These are phyloP conservation scores for Pampusana beccarii DNA, from an alignment of 2,113 vertebrate genomes.

Conservation along the genomic window DNA sequence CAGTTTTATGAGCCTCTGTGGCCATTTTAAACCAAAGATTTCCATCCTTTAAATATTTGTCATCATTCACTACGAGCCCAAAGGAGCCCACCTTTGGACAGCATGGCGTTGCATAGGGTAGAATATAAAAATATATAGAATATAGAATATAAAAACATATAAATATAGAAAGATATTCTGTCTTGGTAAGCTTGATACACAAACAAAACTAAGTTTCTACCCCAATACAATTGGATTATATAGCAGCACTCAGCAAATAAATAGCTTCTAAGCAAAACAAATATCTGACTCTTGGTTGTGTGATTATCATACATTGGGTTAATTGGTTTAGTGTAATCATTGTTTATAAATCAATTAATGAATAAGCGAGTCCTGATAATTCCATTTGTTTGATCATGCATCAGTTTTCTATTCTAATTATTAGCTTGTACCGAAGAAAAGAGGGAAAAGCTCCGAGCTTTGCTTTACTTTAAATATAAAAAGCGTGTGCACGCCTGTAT, in stretches of 20 bases:
- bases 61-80: not conserved
- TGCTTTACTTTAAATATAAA: not conserved
- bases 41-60: not conserved
- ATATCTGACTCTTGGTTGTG: not conserved
- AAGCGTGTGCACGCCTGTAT: rapidly evolving
- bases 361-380: not conserved
- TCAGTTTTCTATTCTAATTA: not conserved
- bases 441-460: not conserved
- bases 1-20: not conserved
- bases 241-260: not conserved
- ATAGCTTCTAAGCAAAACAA: not conserved
- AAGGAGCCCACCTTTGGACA: not conserved
- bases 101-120: not conserved
- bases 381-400: not conserved
- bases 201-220: not conserved
- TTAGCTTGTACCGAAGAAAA: not conserved
- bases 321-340: not conserved
- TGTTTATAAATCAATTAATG: not conserved
- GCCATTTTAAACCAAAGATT: not conserved
- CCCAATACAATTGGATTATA: not conserved
- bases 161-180: not conserved
- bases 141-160: too few species aligned
- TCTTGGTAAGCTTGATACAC: not conserved
- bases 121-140: too few species aligned
- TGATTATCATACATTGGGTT: not conserved